A percentile compares a stretch with the other conserved stretches of the same genome.
These are phyloP conservation scores for Drosophila neocordata DNA, from an alignment of 1,140 invertebrate genomes.

Conservation along the genomic window DNA sequence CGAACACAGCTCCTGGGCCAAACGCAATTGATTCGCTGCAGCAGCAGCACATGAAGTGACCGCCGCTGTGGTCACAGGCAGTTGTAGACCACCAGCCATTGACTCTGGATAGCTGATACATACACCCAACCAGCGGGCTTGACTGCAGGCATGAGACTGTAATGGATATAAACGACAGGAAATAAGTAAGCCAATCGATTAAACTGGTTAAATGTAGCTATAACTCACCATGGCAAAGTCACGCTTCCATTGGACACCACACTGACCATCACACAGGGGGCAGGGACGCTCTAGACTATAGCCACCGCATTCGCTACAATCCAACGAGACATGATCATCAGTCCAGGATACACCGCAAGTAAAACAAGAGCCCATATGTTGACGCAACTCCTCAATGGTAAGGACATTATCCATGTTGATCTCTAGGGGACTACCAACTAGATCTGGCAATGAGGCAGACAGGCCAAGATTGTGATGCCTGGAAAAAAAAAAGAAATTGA, in stretches of 20 bases:
- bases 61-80: conserved; percentile 46
- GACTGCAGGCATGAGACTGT: conserved; percentile 89
- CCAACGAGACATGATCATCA: conserved; percentile 90
- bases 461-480: conserved; percentile 79
- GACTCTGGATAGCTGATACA: conserved; percentile 84
- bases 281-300: conserved; percentile 91
- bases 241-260: conserved; percentile 89
- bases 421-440: conserved; percentile 79
- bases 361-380: conserved; percentile 88
- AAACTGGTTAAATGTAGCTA: conserved; percentile 4
- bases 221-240: conserved; percentile 89
- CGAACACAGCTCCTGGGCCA: conserved; percentile 83
- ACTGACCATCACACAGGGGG: conserved; percentile 90
- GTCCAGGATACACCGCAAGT: conserved; percentile 93
- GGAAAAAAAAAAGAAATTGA: conserved; percentile 36
- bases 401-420: conserved; percentile 84
- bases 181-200: conserved; percentile 14
- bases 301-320: conserved; percentile 92
- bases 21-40: conserved; percentile 73
- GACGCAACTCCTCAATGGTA: conserved; percentile 89
- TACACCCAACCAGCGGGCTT: conserved; percentile 89
- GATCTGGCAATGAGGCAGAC: conserved; percentile 79
- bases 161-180: conserved; percentile 71
- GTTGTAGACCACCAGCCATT: conserved; percentile 73
- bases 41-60: conserved; percentile 67